Base-by-base conservation (phyloP, 2,888 invertebrate genomes). In the Margaritifera margaritifera region DNA sequence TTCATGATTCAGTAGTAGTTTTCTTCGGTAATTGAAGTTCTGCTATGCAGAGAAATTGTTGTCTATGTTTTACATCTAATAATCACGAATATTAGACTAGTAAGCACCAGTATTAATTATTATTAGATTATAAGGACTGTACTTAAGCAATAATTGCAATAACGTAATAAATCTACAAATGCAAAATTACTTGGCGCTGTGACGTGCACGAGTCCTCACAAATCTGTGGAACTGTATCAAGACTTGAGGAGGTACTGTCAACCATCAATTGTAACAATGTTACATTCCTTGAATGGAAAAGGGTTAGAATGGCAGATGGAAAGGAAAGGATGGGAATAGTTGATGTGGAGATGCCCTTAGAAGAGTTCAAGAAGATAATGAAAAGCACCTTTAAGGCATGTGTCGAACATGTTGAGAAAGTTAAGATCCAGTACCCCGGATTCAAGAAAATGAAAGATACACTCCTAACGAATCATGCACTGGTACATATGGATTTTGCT, bases 281-380 rank as follows among this genome's bases (percentile, higher is more conserved):
- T 18, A n/a, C n/a, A n/a, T n/a, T n/a, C n/a, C n/a, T 55, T 74
- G 2, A 68, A 58, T 24, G 67, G 74, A 56, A 69, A 61, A 27
- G 69, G 18, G 53, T 64, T 15, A 72, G 72, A 62, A 63, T 74
- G 56, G 66, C 54, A 11, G 62, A 73, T 68, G 72, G 77, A 5
- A 77, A 74, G 55, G 70, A 77, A 52, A 42, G 68, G n/a, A 69
- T 72, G 70, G 63, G 60, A 31, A 52, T 74, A 11, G 68, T 70
- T 15, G 72, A 74, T 52, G 22, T n/a, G 19, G 68, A 73, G 59
- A 6, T 65, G 20, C 25, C 62, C 0, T 69, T 68, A 42, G 59
- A 50, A 15, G 68, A 72, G 19, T 71, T 89, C 81, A 24, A 89
- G 87, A 25, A 89, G 88, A 69, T 89, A 89, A 20, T 90, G 89